Conservation (phyloP, 2,797 vertebrate species). For the Muscicapa striata region DNA sequence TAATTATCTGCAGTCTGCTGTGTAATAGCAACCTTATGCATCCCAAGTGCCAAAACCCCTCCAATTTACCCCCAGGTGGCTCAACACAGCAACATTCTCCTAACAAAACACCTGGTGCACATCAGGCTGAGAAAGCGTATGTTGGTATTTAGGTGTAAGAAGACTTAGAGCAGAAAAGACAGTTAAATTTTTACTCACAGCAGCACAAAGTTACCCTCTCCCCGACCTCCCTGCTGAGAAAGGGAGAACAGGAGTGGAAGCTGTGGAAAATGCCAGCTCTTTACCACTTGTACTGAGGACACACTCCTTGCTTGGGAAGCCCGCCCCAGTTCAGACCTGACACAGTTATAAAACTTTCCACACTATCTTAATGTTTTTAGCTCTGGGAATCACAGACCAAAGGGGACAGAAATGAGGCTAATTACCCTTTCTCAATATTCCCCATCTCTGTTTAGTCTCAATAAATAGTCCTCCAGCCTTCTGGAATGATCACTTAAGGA, state of each 20-base stretch:
- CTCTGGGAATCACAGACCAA: constrained; percentile 33
- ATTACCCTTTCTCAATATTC: constrained; percentile 42
- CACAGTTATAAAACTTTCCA: constrained; percentile 5
- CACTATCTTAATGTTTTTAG: not conserved
- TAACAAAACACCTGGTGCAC: not conserved
- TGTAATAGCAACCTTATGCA: not conserved
- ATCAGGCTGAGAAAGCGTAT: not conserved
- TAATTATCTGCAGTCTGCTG: not conserved
- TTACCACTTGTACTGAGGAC: not conserved
- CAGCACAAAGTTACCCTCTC: not conserved
- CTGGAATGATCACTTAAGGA: constrained; percentile 6
- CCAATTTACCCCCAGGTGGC: not conserved
- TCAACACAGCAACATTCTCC: not conserved
- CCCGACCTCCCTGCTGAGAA: not conserved
- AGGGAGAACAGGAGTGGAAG: not conserved
- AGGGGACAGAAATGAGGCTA: constrained; percentile 2
- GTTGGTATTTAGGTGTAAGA: not conserved
- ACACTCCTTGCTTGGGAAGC: not conserved
- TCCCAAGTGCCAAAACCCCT: not conserved
- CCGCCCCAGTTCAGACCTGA: constrained; percentile 29
- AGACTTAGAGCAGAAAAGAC: not conserved
- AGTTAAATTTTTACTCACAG: not conserved
- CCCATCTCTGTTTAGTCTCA: not conserved
- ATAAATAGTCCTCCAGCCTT: constrained; percentile 11
- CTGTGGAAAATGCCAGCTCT: not conserved